Conservation (phyloP, 2,888 invertebrate species). For the Catocala fraxini region DNA sequence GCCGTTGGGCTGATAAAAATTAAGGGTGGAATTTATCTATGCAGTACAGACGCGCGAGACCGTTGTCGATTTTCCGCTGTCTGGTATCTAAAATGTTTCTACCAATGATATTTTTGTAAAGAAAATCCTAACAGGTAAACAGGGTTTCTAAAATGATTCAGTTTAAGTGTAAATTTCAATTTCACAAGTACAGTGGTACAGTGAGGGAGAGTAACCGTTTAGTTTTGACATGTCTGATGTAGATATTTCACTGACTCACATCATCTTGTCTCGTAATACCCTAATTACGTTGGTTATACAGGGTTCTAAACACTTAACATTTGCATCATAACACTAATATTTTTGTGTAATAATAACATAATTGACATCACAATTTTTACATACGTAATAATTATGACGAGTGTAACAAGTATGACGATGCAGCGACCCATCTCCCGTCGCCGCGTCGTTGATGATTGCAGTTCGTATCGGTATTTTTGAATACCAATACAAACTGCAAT, state of each 20-base stretch:
- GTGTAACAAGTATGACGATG: no score
- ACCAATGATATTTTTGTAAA: conserved; percentile 50
- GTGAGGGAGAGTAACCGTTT: conserved; percentile 21
- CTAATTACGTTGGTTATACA: conserved; percentile 26
- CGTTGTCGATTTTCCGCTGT: conserved; percentile 40
- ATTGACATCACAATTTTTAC: not conserved
- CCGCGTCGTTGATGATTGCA: no score
- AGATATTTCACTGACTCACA: conserved; percentile 12
- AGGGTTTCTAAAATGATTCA: conserved; percentile 72
- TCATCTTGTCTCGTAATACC: conserved; percentile 15
- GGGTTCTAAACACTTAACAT: conserved; percentile 13
- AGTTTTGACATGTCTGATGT: conserved; percentile 21
- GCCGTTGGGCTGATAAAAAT: not conserved
- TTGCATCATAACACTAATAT: not conserved
- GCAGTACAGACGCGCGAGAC: conserved; percentile 12
- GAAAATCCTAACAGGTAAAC: conserved; percentile 69
- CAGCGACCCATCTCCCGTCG: no score
- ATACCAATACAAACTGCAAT: no score
- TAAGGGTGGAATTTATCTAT: not conserved
- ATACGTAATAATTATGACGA: no score
- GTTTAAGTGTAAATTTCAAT: conserved; percentile 49
- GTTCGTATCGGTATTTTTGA: no score
- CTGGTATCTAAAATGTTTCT: conserved; percentile 44
- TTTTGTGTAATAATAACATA: conserved; percentile 9
- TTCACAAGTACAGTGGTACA: conserved; percentile 27